Percentiles rank a stretch among this genome's conserved stretches.
phyloP scores from a whole-genome alignment of 2,888 invertebrate genomes.

The Drosophila borborema region DNA sequence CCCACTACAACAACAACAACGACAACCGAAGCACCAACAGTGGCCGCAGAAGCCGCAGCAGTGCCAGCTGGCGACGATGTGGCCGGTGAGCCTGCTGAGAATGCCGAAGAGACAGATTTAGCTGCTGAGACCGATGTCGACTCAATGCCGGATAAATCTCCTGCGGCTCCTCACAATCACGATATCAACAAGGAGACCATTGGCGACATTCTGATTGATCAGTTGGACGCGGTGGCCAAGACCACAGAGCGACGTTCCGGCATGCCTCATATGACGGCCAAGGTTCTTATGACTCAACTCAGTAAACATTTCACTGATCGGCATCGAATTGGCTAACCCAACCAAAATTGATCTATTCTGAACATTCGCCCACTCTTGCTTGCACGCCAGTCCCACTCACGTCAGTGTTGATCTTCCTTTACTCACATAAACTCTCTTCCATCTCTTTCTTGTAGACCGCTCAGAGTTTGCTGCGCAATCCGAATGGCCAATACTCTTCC shows the following conservation, averaged over 20 bases:
- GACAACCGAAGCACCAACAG: conserved; percentile 46
- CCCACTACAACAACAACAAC: conserved; percentile 52
- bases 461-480: conserved; percentile 85
- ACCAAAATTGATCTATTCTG: conserved; percentile 38
- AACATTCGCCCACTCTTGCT: conserved; percentile 23
- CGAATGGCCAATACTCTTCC: conserved; percentile 90
- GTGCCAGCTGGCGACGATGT: conserved; percentile 42
- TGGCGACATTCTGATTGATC: conserved; percentile 75
- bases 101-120: conserved; percentile 12
- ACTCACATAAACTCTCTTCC: not conserved
- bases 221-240: conserved; percentile 76
- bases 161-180: conserved; percentile 48
- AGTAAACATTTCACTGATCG: conserved; percentile 44
- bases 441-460: conserved; percentile 85
- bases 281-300: conserved; percentile 80
- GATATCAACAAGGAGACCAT: conserved; percentile 80
- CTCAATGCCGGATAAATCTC: conserved; percentile 47
- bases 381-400: not conserved
- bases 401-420: not conserved
- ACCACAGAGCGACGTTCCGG: conserved; percentile 80
- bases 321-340: conserved; percentile 59
- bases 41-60: conserved; percentile 46
- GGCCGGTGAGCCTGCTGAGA: conserved; percentile 48
- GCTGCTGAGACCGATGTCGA: conserved; percentile 38
- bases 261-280: conserved; percentile 77